Percentiles rank a stretch among this genome's conserved stretches.
Evolutionary conservation across 2,888 invertebrate genomes (phyloP).

Genomic region (Eilema griseolum): DNA sequence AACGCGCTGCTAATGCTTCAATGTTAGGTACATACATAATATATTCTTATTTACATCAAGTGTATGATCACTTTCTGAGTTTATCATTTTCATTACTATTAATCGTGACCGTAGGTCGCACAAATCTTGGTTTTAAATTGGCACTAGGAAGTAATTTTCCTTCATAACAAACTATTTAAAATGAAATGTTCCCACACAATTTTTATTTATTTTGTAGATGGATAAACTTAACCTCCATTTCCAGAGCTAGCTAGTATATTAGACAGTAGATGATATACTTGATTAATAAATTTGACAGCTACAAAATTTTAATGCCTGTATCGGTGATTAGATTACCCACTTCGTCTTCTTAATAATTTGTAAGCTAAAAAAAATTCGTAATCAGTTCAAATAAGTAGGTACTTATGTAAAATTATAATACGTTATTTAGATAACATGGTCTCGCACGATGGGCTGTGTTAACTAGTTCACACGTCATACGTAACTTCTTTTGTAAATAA

Average conservation of each 20-base stretch:
- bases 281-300: not conserved
- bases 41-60: conserved; percentile 8
- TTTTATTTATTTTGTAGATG: not conserved
- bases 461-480: not conserved
- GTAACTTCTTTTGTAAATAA: conserved; percentile 12
- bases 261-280: not conserved
- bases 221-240: not conserved
- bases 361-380: not conserved
- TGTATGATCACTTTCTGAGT: conserved; percentile 23
- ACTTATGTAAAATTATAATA: not conserved
- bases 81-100: conserved; percentile 45
- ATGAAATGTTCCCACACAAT: not conserved
- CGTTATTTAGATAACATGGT: not conserved
- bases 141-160: conserved; percentile 18
- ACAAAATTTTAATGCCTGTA: not conserved
- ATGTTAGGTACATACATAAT: conserved; percentile 2
- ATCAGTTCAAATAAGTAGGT: conserved; percentile 2
- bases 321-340: not conserved
- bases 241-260: not conserved
- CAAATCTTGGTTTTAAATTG: conserved; percentile 33
- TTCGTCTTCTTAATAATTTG: conserved; percentile 1
- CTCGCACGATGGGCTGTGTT: not conserved
- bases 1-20: not conserved
- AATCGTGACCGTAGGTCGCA: conserved; percentile 44
- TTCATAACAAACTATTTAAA: not conserved